Conservation (phyloP, 2,797 vertebrate genomes). For the Sebastes elongatus region DNA sequence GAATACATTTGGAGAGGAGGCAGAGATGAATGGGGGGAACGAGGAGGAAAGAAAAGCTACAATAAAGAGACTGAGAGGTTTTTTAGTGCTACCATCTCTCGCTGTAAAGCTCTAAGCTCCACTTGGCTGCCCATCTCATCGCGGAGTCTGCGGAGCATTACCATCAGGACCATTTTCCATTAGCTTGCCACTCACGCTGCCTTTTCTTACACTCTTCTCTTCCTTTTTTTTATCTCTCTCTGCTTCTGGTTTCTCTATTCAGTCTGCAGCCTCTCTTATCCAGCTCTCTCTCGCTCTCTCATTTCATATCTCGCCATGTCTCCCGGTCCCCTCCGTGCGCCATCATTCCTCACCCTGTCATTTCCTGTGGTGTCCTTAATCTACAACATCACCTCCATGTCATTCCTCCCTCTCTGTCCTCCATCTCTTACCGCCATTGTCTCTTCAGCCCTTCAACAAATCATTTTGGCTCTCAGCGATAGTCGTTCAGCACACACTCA, state of each 20-base stretch:
- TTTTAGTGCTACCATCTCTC: not conserved
- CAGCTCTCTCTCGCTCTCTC: not conserved
- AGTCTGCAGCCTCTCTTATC: conserved; percentile 10
- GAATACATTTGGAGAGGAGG: conserved; percentile 13
- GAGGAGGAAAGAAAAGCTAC: not conserved
- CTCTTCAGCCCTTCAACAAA: conserved; percentile 23
- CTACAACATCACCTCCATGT: conserved; percentile 25
- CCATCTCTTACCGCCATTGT: conserved; percentile 8
- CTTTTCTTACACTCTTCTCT: not conserved
- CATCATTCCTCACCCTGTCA: conserved; percentile 53
- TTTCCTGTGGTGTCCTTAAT: conserved; percentile 48
- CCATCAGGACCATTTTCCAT: conserved; percentile 31
- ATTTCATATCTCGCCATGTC: conserved; percentile 24
- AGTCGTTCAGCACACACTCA: not conserved
- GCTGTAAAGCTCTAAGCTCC: not conserved
- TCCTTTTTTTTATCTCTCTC: not conserved
- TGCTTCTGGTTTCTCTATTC: not conserved
- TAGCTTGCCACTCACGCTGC: not conserved
- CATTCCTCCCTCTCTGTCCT: conserved; percentile 15
- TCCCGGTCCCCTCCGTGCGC: not conserved
- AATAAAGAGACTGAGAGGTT: not conserved
- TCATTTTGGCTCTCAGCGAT: conserved; percentile 3
- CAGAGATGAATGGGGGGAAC: not conserved
- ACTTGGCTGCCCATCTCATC: conserved; percentile 6
- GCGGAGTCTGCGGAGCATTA: conserved; percentile 8